Evolutionary conservation across 2,113 vertebrate species (phyloP), one percentile per base, ranked within the genome.

Genomic region (Canis aureus): DNA sequence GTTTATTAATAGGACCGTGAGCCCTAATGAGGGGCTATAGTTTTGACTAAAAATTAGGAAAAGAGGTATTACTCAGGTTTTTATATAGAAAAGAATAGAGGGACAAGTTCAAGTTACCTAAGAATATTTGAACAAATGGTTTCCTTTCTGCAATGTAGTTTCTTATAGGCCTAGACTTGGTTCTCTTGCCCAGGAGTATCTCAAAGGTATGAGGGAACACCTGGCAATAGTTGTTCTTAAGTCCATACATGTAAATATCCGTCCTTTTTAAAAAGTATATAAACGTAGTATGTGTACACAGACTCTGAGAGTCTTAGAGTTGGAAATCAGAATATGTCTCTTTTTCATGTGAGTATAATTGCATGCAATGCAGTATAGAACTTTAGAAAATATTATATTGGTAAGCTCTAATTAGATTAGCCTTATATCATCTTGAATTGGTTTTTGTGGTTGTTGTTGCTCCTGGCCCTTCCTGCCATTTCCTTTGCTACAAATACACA

Each of bases 401-500:
- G 32, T 80, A 59, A 92, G 4, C 53, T 88, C 32, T 62, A 78
- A 83, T 91, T 87, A 82, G 35, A 80, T 87, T 74, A 84, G 49
- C 19, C 66, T 95, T 92, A 43, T 51, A 88, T 10, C 62, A 89
- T 92, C 27, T 93, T 85, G 0, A 94, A 59, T 94, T 76, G 17
- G 20, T 17, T 51, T 1, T 8, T 74, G 12, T 3, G 43, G 38
- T 16, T 76, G 73, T 51, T 51, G 43, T 35, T 67, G 27, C 35
- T 69, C 38, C 96, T 55, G 73, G 49, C 19, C 86, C 29, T 97
- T 96, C 15, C 25, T 97, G 93, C 86, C 90, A 96, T 79, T 92
- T 87, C 86, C 94, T 81, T 62, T 96, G 94, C 96, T 93, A 97
- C 91, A 97, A 94, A 98, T 96, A 76, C 81, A 97, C 66, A 98